Base-by-base conservation (phyloP, 2,113 vertebrate genomes). In the Podarcis muralis region DNA sequence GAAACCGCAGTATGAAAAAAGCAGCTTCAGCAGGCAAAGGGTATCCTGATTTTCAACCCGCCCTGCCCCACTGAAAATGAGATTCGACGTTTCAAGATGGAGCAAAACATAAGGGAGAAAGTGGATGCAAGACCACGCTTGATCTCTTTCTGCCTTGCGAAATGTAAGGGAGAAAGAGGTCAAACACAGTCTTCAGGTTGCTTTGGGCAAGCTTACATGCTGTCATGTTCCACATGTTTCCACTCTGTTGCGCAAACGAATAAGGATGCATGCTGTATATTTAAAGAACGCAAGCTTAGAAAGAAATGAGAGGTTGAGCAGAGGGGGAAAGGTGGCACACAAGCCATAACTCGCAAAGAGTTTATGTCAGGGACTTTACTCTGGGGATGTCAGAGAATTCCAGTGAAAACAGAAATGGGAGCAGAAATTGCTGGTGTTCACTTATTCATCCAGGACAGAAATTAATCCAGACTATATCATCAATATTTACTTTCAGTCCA, bases 191-290 rank as follows among this genome's bases (percentile, higher is more conserved):
- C 85, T 84, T 15, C 30, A 35, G 30, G n/a, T 13, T 66, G 85
- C 77, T 89, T 35, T 22, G 6, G 2, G 62, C 81, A 15, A 66
- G 25, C 1, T 0, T 3, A 59, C 35, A 37, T 0, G 18, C 65
- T 84, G 75, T 84, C 87, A 79, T 84, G 75, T 71, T 84, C 57
- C 43, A n/a, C n/a, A 71, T 69, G 76, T 62, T 89, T 84, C 5
- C 0, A 79, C 4, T 0, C 12, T 40, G 40, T 5, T 71, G 80
- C 90, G 62, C 71, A 16, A 5, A 74, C 0, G 35, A 72, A 80
- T 76, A 53, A 27, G 40, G 4, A 1, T 2, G 3, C 5, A 5
- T 0, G 16, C 16, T 81, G 75, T 86, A 35, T 9, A 18, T 37
- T 83, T 32, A 23, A 43, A 15, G 43, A 30, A 71, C 23, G 37